A percentile compares a stretch with the other conserved stretches of the same genome.
These are phyloP conservation scores for Orthonevra nobilis DNA, from an alignment of 2,888 invertebrate genomes.

Conservation along the genomic window DNA sequence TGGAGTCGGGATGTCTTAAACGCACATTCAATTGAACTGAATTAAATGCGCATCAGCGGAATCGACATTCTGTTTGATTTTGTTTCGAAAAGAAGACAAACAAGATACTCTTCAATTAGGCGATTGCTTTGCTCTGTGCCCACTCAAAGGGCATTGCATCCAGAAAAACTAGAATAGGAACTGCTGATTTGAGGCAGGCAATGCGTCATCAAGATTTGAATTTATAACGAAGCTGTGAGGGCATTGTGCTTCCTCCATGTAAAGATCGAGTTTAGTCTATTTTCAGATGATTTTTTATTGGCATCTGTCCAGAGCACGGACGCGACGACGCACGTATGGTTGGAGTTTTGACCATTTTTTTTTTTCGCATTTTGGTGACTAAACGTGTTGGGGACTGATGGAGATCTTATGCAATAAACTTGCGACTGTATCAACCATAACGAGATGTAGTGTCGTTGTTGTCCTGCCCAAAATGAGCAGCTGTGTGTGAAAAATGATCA, in stretches of 20 bases:
- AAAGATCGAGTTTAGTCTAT: constrained; percentile 45
- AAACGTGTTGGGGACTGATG: constrained; percentile 14
- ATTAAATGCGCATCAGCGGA: constrained; percentile 49
- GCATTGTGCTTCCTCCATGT: constrained; percentile 63
- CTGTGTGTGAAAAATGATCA: constrained; percentile 15
- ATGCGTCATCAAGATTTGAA: constrained; percentile 55
- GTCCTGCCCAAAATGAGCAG: constrained; percentile 26
- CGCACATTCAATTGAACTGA: constrained; percentile 53
- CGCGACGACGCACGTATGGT: constrained; percentile 24
- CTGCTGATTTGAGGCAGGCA: constrained; percentile 23
- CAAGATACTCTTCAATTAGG: constrained; percentile 51
- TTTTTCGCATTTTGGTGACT: constrained; percentile 38
- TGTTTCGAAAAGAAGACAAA: constrained; percentile 8
- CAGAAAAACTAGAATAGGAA: background rate
- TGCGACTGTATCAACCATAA: constrained; percentile 31
- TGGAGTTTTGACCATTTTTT: constrained; percentile 58
- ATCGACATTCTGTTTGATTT: constrained; percentile 46
- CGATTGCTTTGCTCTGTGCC: constrained; percentile 26
- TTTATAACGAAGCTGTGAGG: constrained; percentile 55
- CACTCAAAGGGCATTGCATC: constrained; percentile 59
- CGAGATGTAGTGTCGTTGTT: constrained; percentile 13
- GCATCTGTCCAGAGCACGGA: constrained; percentile 52
- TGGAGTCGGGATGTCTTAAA: constrained; percentile 31
- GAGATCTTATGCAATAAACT: constrained; percentile 49
- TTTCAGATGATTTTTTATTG: constrained; percentile 54